Evolutionary conservation across 2,888 invertebrate species (phyloP), one percentile per base, ranked within the genome.

Genomic region (Morpho helenor): DNA sequence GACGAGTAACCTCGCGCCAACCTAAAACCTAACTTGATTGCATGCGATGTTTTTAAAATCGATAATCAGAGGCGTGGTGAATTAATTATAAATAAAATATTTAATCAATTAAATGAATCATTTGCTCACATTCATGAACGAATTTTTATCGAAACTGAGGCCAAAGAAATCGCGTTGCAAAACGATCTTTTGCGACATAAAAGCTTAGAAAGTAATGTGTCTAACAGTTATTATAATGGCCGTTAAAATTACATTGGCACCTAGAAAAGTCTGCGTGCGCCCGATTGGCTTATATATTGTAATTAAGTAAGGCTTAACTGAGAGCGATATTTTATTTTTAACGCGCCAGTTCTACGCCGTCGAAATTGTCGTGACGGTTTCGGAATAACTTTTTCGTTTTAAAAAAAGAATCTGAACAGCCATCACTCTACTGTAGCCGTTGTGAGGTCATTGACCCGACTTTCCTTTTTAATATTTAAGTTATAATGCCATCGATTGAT

Each of bases 381-480:
- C 72, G 60, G 69, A 70, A 69, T 68, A 72, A 73, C 71, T 74
- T 77, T 79, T 74, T 72, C 72, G 71, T 69, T 70, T 79, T 82
- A 82, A 79, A 84, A 81, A 83, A 82, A 82, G 77, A 79, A 63
- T 68, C 62, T 56, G 65, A 69, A 80, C 75, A 75, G 76, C 76
- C 79, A 82, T 82, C 76, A 79, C 74, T 77, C 68, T 72, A 69
- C 75, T 71, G 72, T 75, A 73, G 71, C 74, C 78, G 78, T 73
- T 61, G 68, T 69, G 77, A 69, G 87, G 81, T 87, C 84, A 75
- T 75, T 75, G 75, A 84, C 83, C 87, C 69, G 68, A 79, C 85
- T 83, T 87, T 85, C 85, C 85, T 83, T 84, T 85, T 85, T 83
- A 81, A 76, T 82, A 81, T 80, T 80, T 74, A 66, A 69, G 56